Conservation (phyloP, 2,888 invertebrate genomes). For the Drosophila emarginata region DNA sequence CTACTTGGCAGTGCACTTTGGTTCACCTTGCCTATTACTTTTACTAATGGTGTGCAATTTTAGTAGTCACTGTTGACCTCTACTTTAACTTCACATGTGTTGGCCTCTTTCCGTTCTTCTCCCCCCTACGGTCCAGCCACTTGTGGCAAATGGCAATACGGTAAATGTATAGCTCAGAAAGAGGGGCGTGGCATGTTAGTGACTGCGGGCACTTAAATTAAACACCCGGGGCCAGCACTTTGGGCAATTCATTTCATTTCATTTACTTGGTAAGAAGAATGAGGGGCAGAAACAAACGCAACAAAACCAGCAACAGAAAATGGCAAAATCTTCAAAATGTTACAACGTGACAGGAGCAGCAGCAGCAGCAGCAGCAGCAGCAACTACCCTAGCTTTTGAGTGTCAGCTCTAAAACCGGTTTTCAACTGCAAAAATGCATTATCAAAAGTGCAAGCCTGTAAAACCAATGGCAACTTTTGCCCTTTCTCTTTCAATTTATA, state of each 20-base stretch:
- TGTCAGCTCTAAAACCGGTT: not conserved
- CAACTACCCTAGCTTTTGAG: not conserved
- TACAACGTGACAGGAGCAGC: conserved; percentile 41
- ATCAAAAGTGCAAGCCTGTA: not conserved
- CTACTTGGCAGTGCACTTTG: conserved; percentile 63
- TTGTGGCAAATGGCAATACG: not conserved
- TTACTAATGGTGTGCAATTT: conserved; percentile 71
- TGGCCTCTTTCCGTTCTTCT: too few species aligned
- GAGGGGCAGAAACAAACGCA: conserved; percentile 20
- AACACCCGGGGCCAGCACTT: conserved; percentile 67
- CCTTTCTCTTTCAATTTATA: not conserved
- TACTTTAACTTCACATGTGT: not conserved
- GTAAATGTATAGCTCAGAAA: not conserved
- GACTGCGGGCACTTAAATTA: conserved; percentile 65
- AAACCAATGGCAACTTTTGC: not conserved
- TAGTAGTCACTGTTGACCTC: conserved; percentile 27
- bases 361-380: not conserved
- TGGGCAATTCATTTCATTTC: conserved; percentile 66
- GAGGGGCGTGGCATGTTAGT: conserved; percentile 26
- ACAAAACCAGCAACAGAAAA: conserved; percentile 38
- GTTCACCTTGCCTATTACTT: conserved; percentile 72
- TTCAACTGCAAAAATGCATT: not conserved
- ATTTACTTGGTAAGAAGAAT: conserved; percentile 19
- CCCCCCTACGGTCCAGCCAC: not conserved
- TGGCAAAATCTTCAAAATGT: conserved; percentile 43